A percentile compares a stretch with the other conserved stretches of the same genome.
Conservation (phyloP, 2,797 vertebrate species). For the Sebastes elongatus region DNA sequence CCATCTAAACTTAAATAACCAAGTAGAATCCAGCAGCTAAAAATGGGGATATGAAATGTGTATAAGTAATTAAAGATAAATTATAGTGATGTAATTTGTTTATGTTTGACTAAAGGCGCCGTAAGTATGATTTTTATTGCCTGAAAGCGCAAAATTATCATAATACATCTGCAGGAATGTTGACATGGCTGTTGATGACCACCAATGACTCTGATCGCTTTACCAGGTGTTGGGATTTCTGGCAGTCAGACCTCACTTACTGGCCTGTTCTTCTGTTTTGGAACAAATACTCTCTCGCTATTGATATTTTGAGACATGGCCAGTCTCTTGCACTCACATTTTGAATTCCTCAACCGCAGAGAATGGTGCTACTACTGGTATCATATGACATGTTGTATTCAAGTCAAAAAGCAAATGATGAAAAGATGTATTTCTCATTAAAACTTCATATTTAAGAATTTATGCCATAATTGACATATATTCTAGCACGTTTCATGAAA, state of each 20-base stretch:
- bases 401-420: constrained; percentile 3
- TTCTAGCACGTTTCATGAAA: not conserved
- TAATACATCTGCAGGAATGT: constrained; percentile 55
- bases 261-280: constrained; percentile 45
- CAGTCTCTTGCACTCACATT: constrained; percentile 23
- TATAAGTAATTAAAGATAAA: constrained; percentile 35
- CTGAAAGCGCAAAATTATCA: constrained; percentile 35
- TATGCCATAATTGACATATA: not conserved
- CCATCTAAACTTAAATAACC: constrained; percentile 8
- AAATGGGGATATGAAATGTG: constrained; percentile 35
- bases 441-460: not conserved
- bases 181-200: constrained; percentile 56
- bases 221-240: constrained; percentile 59
- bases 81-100: constrained; percentile 43
- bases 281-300: constrained; percentile 39
- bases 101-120: constrained; percentile 31
- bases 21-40: constrained; percentile 5
- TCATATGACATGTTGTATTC: constrained; percentile 18
- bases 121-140: constrained; percentile 20
- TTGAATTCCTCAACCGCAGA: constrained; percentile 31
- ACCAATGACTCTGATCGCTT: constrained; percentile 59
- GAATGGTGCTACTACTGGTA: constrained; percentile 7
- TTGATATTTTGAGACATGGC: constrained; percentile 29
- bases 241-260: constrained; percentile 31
- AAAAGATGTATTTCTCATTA: not conserved